Conservation (phyloP, 2,797 vertebrate species). For the Cirrhinus molitorella region DNA sequence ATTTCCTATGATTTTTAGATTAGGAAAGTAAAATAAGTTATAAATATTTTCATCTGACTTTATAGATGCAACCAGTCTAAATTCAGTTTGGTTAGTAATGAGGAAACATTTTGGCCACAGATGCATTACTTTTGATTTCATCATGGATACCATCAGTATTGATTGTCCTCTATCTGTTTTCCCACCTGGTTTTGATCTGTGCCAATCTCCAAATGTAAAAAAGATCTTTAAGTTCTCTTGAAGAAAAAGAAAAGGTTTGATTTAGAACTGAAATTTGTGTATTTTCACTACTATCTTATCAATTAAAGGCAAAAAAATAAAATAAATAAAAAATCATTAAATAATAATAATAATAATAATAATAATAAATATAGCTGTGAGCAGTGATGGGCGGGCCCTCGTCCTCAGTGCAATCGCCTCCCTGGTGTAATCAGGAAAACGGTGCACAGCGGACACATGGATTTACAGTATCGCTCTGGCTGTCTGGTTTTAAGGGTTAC, state of each 20-base stretch:
- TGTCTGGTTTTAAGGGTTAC: too few relatives aligned
- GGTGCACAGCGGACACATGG: too few relatives aligned
- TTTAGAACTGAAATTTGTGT: not conserved
- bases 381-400: too few relatives aligned
- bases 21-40: not conserved
- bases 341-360: not conserved
- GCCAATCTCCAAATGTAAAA: not conserved
- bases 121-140: slow-evolving; percentile 29
- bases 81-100: not conserved
- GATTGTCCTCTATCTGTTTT: slow-evolving; percentile 22
- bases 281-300: not conserved
- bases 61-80: not conserved
- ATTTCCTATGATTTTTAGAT: not conserved
- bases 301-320: not conserved
- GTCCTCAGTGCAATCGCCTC: too few relatives aligned
- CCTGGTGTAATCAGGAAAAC: too few relatives aligned
- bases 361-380: too few relatives aligned
- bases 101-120: not conserved
- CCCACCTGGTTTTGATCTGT: not conserved
- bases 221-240: not conserved
- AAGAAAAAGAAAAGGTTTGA: not conserved
- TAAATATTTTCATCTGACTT: not conserved
- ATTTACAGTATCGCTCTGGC: too few relatives aligned
- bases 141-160: slow-evolving; percentile 10
- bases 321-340: too few relatives aligned